Base-by-base conservation (phyloP, 2,113 vertebrate species). In the Cygnus buccinator region DNA sequence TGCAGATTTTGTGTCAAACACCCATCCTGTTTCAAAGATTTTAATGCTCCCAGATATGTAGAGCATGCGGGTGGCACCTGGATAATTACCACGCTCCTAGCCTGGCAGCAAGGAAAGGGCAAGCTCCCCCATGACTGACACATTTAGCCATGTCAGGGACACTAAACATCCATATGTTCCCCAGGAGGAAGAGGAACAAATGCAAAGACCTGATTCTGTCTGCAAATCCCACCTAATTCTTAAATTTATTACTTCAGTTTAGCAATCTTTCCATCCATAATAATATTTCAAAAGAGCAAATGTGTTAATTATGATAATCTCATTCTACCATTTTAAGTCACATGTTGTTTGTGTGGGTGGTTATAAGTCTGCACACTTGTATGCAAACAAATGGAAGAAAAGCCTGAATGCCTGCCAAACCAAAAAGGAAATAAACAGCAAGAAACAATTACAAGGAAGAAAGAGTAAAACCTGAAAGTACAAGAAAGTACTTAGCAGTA, bases 381-480 rank as follows among this genome's bases (percentile, higher is more conserved):
- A 48, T 76, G 52, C 63, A 89, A 97, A 95, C 52, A 92, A 89
- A 75, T 44, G 11, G 48, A 91, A 93, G 52, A 71, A 83, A 90
- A 93, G 26, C 21, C 67, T 77, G 54, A 95, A 84, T 11, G 12
- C 14, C 61, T 95, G 85, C 55, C 94, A 96, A 95, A 89, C 4
- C 2, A 0, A 80, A 66, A 95, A 87, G 61, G 59, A 92, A 91
- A 95, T 65, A 90, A 95, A 62, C n/a, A 76, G 46, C n/a, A 88
- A 87, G 59, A 92, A 93, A 84, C 31, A 66, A 78, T 92, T 92
- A 73, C 1, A 5, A 90, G 29, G 35, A 90, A 89, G 66, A 94
- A 82, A 84, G 13, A 58, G 33, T 50, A 88, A 87, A 95, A 52
- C 8, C 4, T 35, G 63, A 73, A 93, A 86, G 10, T 67, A 74